Evolutionary conservation across 1,140 invertebrate species (phyloP).

Genomic region (Akabosia matsudoensis): DNA sequence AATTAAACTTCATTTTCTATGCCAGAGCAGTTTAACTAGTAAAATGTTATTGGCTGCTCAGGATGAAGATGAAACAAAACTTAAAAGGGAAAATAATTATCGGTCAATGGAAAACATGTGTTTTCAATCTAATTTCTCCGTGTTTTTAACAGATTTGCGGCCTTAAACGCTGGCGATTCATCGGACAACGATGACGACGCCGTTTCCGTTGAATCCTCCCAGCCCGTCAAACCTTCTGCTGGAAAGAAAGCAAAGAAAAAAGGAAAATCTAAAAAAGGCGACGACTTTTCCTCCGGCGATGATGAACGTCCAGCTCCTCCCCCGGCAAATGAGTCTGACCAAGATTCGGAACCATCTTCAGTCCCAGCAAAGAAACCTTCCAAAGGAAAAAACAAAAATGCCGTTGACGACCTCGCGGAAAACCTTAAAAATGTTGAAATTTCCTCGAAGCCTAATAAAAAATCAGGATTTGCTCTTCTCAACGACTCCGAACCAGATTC

Average conservation of each 20-base stretch:
- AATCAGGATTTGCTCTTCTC: too few relatives aligned
- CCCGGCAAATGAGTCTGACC: neutral
- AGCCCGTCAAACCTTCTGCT: conserved; percentile 35
- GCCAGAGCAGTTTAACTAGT: conserved; percentile 13
- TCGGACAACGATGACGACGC: conserved; percentile 24
- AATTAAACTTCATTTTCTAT: neutral
- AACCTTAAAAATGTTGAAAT: neutral
- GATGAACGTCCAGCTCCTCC: neutral
- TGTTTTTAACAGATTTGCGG: neutral
- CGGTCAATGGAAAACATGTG: neutral
- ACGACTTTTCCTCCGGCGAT: neutral
- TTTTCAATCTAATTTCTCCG: neutral
- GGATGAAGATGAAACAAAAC: neutral
- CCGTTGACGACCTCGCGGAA: too few relatives aligned
- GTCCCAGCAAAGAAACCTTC: conserved; percentile 30
- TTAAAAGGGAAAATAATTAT: neutral
- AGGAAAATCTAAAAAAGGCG: too few relatives aligned
- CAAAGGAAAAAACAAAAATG: conserved; percentile 31
- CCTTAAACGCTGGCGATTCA: neutral
- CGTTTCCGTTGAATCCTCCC: conserved; percentile 13
- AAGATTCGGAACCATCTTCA: too few relatives aligned
- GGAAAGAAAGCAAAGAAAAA: conserved; percentile 47
- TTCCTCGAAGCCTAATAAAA: neutral
- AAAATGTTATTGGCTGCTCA: neutral
- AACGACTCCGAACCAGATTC: neutral